A percentile compares a stretch with the other conserved stretches of the same genome.
phyloP scores from a whole-genome alignment of 2,797 vertebrate genomes.

The Acanthurus lineatus region DNA sequence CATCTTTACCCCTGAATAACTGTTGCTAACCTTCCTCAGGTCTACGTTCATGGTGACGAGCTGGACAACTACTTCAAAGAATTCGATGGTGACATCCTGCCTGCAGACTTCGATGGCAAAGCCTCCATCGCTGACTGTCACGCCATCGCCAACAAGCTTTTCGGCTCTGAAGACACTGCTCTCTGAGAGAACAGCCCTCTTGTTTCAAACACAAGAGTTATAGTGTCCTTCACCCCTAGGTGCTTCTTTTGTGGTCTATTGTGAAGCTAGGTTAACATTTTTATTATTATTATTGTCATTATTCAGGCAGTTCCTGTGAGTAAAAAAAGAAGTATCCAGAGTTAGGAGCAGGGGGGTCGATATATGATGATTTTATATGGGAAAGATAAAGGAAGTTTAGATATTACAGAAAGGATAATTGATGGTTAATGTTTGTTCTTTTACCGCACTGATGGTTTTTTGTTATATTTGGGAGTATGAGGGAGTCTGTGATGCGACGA shows the following conservation, averaged over 20 bases:
- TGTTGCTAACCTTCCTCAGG: conserved; percentile 77
- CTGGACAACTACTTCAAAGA: conserved; percentile 91
- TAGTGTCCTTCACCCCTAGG: conserved; percentile 45
- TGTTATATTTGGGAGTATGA: conserved; percentile 8
- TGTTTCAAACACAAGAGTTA: conserved; percentile 18
- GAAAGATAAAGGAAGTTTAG: conserved; percentile 55
- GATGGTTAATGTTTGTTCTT: conserved; percentile 37
- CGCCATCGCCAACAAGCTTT: conserved; percentile 88
- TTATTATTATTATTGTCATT: conserved; percentile 6
- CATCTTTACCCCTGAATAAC: conserved; percentile 2
- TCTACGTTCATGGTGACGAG: conserved; percentile 95
- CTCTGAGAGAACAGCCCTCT: conserved; percentile 79
- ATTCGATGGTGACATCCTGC: conserved; percentile 90
- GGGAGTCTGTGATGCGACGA: conserved; percentile 8
- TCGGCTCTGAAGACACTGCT: conserved; percentile 94
- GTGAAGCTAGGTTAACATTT: conserved; percentile 43
- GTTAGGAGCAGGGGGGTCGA: conserved; percentile 45
- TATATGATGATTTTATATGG: conserved; percentile 15
- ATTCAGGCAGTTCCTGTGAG: conserved; percentile 35
- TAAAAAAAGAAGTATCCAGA: conserved; percentile 43
- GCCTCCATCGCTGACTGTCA: conserved; percentile 88
- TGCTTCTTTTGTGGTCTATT: conserved; percentile 43
- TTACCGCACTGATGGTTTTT: conserved; percentile 2
- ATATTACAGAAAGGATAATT: conserved; percentile 38
- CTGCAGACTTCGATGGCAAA: conserved; percentile 92